These are phyloP conservation scores for Anastrepha obliqua DNA, from an alignment of 1,140 invertebrate genomes.

Conservation along the genomic window DNA sequence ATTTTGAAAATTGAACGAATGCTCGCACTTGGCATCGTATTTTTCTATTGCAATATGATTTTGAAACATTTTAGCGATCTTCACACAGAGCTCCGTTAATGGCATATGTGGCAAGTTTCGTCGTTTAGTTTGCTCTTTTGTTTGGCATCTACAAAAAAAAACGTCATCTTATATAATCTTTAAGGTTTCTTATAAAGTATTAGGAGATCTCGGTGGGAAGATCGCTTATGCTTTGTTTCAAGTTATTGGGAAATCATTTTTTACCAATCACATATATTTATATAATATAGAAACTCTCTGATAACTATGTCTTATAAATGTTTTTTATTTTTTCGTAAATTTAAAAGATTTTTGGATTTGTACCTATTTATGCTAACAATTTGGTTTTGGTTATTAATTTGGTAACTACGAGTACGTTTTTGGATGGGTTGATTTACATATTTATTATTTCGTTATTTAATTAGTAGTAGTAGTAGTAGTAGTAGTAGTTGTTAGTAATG, in stretches of 20 bases:
- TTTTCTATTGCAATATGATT: too few species aligned
- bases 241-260: neutral
- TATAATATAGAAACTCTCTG: constrained; percentile 11
- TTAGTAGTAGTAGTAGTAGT: constrained; percentile 23
- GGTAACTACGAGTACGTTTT: constrained; percentile 24
- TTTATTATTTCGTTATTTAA: neutral
- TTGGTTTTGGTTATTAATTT: constrained; percentile 41
- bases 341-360: constrained; percentile 1
- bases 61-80: too few species aligned
- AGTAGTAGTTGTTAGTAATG: constrained; percentile 22
- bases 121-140: too few species aligned
- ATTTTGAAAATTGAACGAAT: neutral
- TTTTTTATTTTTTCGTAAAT: neutral
- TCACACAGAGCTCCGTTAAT: too few species aligned
- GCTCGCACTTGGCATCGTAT: too few species aligned
- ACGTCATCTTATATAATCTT: too few species aligned
- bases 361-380: constrained; percentile 40
- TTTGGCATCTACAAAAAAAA: too few species aligned
- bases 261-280: neutral
- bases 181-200: too few species aligned
- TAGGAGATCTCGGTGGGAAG: too few species aligned
- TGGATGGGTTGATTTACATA: constrained; percentile 9
- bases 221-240: neutral
- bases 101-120: too few species aligned
- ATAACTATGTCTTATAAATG: neutral